These are phyloP conservation scores for Drosophila kambysellisi DNA, from an alignment of 2,888 invertebrate genomes.

Conservation along the genomic window DNA sequence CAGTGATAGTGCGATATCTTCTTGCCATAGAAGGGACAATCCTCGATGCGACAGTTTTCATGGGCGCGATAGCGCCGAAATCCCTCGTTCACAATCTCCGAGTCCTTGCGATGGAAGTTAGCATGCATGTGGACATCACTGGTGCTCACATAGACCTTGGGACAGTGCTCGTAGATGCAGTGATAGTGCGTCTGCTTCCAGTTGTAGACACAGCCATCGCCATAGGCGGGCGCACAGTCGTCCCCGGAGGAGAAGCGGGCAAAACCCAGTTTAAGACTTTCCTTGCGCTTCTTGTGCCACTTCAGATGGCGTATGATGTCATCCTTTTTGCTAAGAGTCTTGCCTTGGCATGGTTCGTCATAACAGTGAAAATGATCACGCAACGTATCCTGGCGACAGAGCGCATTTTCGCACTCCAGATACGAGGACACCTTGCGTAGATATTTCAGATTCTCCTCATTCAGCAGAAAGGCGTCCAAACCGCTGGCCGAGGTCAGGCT, in stretches of 20 bases:
- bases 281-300: conserved; percentile 99
- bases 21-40: conserved; percentile 97
- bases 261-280: conserved; percentile 95
- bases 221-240: conserved; percentile 95
- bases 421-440: conserved; percentile 84
- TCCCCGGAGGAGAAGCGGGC: conserved; percentile 96
- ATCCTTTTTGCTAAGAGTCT: conserved; percentile 98
- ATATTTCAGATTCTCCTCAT: conserved; percentile 83
- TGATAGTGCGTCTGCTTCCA: conserved; percentile 89
- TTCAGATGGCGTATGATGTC: conserved; percentile 99
- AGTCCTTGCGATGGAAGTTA: conserved; percentile 98
- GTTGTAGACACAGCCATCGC: conserved; percentile 93
- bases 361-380: conserved; percentile 97
- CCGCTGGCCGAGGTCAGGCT: conserved; percentile 65
- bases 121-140: conserved; percentile 99
- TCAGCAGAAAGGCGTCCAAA: conserved; percentile 79
- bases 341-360: conserved; percentile 88
- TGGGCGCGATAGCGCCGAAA: conserved; percentile 98
- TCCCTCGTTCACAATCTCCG: conserved; percentile 98
- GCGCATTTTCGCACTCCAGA: conserved; percentile 84
- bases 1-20: conserved; percentile 99
- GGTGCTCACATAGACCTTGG: conserved; percentile 98
- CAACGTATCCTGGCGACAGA: conserved; percentile 83
- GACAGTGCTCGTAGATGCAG: conserved; percentile 96
- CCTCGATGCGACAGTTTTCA: conserved; percentile 96